Percentiles rank a stretch among this genome's conserved stretches.
These are phyloP conservation scores for Chionoecetes opilio DNA, from an alignment of 1,140 invertebrate genomes.

Conservation along the genomic window DNA sequence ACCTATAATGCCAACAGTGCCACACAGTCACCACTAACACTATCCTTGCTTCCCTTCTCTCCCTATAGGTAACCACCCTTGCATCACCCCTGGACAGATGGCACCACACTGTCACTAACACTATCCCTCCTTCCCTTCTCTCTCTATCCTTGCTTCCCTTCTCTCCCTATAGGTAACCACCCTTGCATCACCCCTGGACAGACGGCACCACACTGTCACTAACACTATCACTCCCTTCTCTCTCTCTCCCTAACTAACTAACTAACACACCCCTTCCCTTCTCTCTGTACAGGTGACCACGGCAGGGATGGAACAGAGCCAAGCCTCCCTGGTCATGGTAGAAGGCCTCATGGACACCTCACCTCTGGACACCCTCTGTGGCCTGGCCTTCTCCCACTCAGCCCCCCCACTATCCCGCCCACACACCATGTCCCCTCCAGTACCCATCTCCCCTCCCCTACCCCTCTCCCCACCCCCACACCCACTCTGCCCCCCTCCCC, in stretches of 20 bases:
- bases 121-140: not conserved
- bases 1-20: too few relatives aligned
- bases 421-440: conserved; percentile 53
- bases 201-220: not conserved
- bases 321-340: conserved; percentile 69
- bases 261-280: not conserved
- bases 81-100: not conserved
- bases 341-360: conserved; percentile 80
- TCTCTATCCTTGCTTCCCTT: too few relatives aligned
- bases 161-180: not conserved
- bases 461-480: conserved; percentile 79
- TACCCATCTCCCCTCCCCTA: conserved; percentile 62
- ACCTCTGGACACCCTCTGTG: conserved; percentile 86
- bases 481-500: conserved; percentile 71
- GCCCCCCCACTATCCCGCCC: conserved; percentile 76
- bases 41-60: too few relatives aligned
- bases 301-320: conserved; percentile 58
- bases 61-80: not conserved
- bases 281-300: conserved; percentile 60
- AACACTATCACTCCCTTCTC: not conserved
- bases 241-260: too few relatives aligned
- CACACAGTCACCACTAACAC: not conserved
- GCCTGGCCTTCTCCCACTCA: conserved; percentile 82
- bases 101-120: not conserved
- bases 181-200: not conserved